Conservation (phyloP, 35 echinoderm and acorn worm genomes). For the Heliocidaris tuberculata region DNA sequence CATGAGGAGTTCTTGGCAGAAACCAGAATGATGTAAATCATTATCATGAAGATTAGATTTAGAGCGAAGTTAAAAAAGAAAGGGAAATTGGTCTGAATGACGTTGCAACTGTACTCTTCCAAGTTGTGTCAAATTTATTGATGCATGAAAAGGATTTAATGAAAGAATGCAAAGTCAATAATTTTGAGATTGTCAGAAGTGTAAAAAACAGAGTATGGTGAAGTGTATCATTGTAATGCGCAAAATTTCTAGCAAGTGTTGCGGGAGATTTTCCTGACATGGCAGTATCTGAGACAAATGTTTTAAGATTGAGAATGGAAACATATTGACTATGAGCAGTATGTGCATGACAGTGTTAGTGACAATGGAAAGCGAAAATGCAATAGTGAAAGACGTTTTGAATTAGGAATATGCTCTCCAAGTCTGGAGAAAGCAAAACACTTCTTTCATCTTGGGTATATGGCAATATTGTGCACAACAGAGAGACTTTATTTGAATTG, state of each 20-base stretch:
- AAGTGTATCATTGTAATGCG: not conserved
- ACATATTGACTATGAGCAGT: not conserved
- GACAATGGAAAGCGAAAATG: not conserved
- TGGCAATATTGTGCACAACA: conserved; percentile 1
- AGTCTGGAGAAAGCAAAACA: not conserved
- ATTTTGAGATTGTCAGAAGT: no score
- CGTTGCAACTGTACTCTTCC: not conserved
- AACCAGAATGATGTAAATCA: no score
- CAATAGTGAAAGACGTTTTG: not conserved
- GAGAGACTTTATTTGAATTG: not conserved
- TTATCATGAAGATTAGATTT: not conserved
- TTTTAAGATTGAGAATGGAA: not conserved
- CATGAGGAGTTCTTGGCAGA: not conserved
- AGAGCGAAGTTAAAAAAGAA: not conserved
- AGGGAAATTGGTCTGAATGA: not conserved
- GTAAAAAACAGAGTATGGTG: no score
- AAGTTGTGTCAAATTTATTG: not conserved
- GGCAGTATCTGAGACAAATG: not conserved
- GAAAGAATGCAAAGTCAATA: not conserved
- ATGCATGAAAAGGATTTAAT: not conserved
- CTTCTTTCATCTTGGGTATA: not conserved
- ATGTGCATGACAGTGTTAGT: not conserved
- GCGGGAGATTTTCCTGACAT: not conserved
- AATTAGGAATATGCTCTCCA: not conserved
- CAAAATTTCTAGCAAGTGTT: not conserved